Base-by-base conservation (phyloP, 2,888 invertebrate species). In the Seira ritae region DNA sequence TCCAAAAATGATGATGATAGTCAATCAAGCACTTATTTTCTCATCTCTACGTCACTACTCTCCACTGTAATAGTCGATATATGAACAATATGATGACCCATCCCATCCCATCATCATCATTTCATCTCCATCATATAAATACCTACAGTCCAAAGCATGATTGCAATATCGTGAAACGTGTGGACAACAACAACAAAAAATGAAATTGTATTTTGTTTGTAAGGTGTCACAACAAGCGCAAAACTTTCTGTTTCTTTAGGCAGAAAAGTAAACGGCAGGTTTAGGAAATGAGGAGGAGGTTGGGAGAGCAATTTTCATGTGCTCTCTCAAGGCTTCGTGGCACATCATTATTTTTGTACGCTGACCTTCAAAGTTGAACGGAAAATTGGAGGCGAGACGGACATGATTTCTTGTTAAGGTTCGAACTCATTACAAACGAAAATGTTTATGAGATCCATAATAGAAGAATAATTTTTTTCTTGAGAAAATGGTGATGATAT, bases 311-410 rank as follows among this genome's bases (percentile, higher is more conserved):
- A 42, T 42, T 42, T 42, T 42, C 42, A 12, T 42, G 42, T 12
- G 12, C 42, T 42, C 42, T 42, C 42, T 42, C 42, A 42, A 42
- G 42, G 42, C 12, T 42, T 42, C 42, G 12, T 42, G 12, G 42
- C 42, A 42, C 42, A 4, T 42, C 42, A 42, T 42, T 42, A 42
- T 42, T 42, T 8, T 42, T 42, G 12, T 42, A 62, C 22, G 1
- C 10, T 22, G 66, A 67, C 15, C 22, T 69, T n/a, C 15, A 42
- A 42, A 42, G 42, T 42, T 42, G 42, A 42, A 42, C 42, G 69
- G 37, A 66, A 66, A 66, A 69, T 19, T 69, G 24, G 69, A 37
- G 69, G 69, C 37, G 69, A 69, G 69, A 24, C 69, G 17, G 8
- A 22, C 24, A 69, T 69, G 69, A 24, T 24, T 17, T 42, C 42